Evolutionary conservation across 1,140 invertebrate genomes (phyloP), one percentile per base, ranked within the genome.

Genomic region (Drosophila miranda): DNA sequence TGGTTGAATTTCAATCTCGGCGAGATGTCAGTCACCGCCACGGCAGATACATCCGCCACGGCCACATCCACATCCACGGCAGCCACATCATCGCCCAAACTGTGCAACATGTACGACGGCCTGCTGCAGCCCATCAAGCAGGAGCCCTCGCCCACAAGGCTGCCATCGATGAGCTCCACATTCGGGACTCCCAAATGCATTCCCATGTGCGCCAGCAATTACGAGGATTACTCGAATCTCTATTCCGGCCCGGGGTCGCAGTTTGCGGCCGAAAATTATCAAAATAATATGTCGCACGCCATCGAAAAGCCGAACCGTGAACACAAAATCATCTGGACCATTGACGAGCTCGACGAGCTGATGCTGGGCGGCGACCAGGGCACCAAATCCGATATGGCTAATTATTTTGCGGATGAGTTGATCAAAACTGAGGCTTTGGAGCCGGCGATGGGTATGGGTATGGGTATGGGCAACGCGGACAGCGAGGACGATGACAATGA

Each of bases 321-420:
- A 44, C 81, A 90, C 49, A 91, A 90, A 61, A 63, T 73, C 44
- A 91, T 90, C 50, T 90, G 89, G 89, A 87, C 87, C 21, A 90
- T 90, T 34, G 77, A 89, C 45, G 89, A 90, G 46, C 51, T 90
- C 19, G 89, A 90, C 28, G 89, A 90, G 2, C 49, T 90, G 13
- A 84, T 87, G 52, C 28, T 89, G 48, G 51, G 62, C 14, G 59
- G 63, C 58, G 61, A 30, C 13, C 61, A 61, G 8, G 21, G 14
- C 23, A 14, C 28, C 2, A 16, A 67, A n/a, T 23, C 23, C 21
- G 42, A 68, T 8, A n/a, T 55, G 23, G 43, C 19, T 38, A 51
- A 26, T 14, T 67, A 48, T 13, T 34, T 55, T 23, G n/a, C 50
- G 4, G 64, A 68, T 7, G 51, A 68, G 5, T 26, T 34, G 8